Evolutionary conservation across 2,797 vertebrate species (phyloP).

Genomic region (Rhinoraja longicauda): DNA sequence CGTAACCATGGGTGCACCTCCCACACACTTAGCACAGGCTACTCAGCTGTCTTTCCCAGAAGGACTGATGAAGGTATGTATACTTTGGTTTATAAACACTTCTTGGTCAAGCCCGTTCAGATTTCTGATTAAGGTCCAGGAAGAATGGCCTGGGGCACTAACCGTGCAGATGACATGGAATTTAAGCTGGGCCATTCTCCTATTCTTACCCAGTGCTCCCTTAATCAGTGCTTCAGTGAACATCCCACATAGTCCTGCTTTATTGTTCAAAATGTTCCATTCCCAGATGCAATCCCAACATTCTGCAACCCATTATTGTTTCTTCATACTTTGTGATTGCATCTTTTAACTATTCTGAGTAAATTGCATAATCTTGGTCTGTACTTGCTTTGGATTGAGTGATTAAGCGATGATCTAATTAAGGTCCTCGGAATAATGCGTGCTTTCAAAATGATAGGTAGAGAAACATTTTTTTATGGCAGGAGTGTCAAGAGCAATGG

Average conservation of each 20-base stretch:
- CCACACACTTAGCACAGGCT: conserved; percentile 77
- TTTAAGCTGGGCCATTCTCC: not conserved
- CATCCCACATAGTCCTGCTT: not conserved
- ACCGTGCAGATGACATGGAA: not conserved
- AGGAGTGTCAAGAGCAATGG: not conserved
- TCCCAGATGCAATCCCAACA: not conserved
- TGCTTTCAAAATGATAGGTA: not conserved
- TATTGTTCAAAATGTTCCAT: not conserved
- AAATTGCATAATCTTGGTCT: not conserved
- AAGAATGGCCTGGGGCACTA: not conserved
- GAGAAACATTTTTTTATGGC: not conserved
- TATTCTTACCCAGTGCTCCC: not conserved
- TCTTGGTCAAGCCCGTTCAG: not conserved
- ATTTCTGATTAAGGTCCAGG: not conserved
- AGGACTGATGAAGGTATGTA: conserved; percentile 83
- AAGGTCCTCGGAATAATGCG: not conserved
- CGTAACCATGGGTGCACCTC: conserved; percentile 72
- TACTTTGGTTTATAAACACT: not conserved
- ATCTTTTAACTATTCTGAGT: not conserved
- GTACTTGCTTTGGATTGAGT: not conserved
- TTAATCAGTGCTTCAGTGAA: not conserved
- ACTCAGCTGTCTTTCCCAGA: conserved; percentile 80
- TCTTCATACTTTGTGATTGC: not conserved
- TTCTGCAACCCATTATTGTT: not conserved
- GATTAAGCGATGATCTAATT: not conserved